Conservation (phyloP, 2,113 vertebrate species). For the Xyliphius kryptos region DNA sequence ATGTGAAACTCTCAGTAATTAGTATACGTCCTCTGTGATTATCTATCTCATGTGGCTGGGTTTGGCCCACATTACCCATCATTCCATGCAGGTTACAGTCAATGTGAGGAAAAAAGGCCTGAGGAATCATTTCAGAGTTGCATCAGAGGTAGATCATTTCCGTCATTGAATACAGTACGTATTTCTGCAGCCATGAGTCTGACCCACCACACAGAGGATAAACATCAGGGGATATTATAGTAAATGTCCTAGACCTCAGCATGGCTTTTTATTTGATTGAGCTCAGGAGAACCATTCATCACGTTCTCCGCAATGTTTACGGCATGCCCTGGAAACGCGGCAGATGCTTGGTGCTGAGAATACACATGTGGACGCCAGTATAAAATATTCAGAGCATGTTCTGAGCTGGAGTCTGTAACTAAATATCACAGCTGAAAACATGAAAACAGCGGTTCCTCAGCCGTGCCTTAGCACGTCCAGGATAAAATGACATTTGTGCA, state of each 20-base stretch:
- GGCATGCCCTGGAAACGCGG: not conserved
- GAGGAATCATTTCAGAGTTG: too few relatives aligned
- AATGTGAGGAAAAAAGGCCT: too few relatives aligned
- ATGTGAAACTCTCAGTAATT: too few relatives aligned
- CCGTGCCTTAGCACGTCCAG: not conserved
- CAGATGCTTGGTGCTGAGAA: conserved; percentile 24
- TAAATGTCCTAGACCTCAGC: not conserved
- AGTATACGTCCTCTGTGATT: too few relatives aligned
- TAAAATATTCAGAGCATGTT: conserved; percentile 46
- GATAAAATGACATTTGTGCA: too few relatives aligned
- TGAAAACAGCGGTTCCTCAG: conserved; percentile 39
- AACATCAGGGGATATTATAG: not conserved
- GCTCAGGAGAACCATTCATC: conserved; percentile 16
- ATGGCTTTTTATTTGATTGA: conserved; percentile 1
- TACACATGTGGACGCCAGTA: conserved; percentile 17
- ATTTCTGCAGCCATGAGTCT: too few relatives aligned
- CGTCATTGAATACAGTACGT: too few relatives aligned
- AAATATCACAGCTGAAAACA: conserved; percentile 40
- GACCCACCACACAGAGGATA: too few relatives aligned
- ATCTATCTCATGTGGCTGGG: too few relatives aligned
- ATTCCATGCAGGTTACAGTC: too few relatives aligned
- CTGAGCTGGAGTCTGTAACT: conserved; percentile 45
- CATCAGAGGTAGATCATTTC: too few relatives aligned
- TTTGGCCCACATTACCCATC: too few relatives aligned
- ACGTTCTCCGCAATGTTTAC: conserved; percentile 5